Percentiles rank a stretch among this genome's conserved stretches.
Conservation (phyloP, 2,113 vertebrate species). For the Anas platyrhynchos region DNA sequence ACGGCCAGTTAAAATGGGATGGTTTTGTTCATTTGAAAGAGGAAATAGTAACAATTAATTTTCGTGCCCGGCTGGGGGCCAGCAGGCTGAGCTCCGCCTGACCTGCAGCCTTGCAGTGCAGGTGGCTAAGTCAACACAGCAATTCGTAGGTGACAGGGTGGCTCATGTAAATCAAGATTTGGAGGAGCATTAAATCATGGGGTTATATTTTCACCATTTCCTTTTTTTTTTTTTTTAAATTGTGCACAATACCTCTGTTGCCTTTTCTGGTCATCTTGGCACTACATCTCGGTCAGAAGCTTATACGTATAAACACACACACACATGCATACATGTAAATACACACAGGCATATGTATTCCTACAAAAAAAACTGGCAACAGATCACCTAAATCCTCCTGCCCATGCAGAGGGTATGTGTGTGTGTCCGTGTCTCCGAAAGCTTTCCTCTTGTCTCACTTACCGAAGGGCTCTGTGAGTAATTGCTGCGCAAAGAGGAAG, state of each 20-base stretch:
- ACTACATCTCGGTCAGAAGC: neutral
- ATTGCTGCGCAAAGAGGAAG: slow-evolving; percentile 17
- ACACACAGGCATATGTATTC: neutral
- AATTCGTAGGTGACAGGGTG: neutral
- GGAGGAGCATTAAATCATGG: neutral
- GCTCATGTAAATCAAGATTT: neutral
- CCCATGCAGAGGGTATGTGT: neutral
- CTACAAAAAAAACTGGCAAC: neutral
- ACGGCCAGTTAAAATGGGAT: neutral
- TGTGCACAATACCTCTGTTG: neutral
- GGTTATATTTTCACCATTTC: neutral
- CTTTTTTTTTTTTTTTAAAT: neutral
- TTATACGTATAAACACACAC: neutral
- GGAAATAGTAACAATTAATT: neutral
- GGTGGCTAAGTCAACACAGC: neutral
- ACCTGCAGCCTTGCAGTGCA: neutral
- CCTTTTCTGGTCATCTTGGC: neutral
- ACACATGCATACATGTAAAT: neutral
- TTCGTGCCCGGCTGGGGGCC: neutral
- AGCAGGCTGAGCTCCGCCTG: neutral
- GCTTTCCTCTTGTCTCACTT: neutral
- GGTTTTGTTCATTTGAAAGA: neutral
- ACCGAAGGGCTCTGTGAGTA: slow-evolving; percentile 6
- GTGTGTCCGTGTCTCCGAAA: neutral
- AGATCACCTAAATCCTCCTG: neutral